Percentiles rank a stretch among this genome's conserved stretches.
Evolutionary conservation across 2,888 invertebrate genomes (phyloP).

Genomic region (Troilus luridus): DNA sequence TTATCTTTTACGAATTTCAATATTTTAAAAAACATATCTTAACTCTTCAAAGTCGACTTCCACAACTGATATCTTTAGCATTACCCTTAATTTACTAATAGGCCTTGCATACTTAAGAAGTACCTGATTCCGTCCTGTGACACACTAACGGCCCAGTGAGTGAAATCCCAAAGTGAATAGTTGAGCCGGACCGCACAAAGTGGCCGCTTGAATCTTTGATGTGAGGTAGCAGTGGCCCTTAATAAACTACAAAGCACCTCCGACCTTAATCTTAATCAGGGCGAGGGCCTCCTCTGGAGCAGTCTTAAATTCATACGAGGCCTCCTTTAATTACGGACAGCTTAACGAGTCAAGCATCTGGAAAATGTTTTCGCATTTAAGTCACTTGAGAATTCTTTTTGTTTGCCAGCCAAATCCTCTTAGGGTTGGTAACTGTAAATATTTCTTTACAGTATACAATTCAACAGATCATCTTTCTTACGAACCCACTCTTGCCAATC

Average conservation of each 20-base stretch:
- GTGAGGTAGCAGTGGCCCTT: neutral
- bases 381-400: neutral
- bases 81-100: neutral
- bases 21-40: no score
- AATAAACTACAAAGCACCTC: neutral
- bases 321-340: neutral
- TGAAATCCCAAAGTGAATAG: conserved; percentile 37
- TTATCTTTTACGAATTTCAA: no score
- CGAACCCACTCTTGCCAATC: neutral
- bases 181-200: conserved; percentile 36
- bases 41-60: neutral
- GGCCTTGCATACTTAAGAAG: neutral
- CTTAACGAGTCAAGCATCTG: neutral
- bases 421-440: neutral
- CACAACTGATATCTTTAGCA: neutral
- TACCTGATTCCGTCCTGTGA: neutral
- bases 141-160: conserved; percentile 2
- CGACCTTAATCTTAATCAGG: conserved; percentile 20
- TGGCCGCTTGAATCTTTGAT: conserved; percentile 3
- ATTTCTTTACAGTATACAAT: neutral
- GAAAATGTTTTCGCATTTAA: neutral
- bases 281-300: neutral
- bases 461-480: no score
- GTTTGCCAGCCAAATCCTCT: neutral
- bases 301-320: neutral